phyloP scores from a whole-genome alignment of 2,797 vertebrate species.

The Novumbra hubbsi region DNA sequence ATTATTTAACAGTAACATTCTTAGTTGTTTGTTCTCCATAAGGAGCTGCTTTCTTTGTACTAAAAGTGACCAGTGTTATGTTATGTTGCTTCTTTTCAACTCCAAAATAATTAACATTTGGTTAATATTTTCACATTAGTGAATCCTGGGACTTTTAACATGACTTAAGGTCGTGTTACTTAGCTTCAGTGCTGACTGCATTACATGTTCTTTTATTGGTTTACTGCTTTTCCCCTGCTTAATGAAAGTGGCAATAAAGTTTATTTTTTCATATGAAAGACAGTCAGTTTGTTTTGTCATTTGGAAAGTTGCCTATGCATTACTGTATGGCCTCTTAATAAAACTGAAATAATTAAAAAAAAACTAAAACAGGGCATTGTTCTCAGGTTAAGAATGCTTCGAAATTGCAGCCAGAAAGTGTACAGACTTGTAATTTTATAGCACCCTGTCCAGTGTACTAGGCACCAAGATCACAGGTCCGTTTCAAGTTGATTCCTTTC shows the following conservation, averaged over 20 bases:
- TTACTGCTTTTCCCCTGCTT: conserved; percentile 74
- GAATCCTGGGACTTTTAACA: conserved; percentile 40
- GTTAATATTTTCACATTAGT: conserved; percentile 34
- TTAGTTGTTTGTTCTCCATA: conserved; percentile 18
- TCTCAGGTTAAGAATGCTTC: too few species aligned
- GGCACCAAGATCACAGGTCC: not conserved
- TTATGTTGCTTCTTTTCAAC: conserved; percentile 33
- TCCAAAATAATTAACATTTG: conserved; percentile 32
- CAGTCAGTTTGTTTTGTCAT: not conserved
- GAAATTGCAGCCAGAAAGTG: too few species aligned
- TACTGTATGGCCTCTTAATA: too few species aligned
- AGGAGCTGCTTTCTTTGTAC: conserved; percentile 32
- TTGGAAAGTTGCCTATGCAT: not conserved
- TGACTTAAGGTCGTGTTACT: conserved; percentile 35
- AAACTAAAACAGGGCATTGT: too few species aligned
- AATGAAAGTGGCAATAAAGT: conserved; percentile 92
- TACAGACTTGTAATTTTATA: too few species aligned
- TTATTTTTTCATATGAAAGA: conserved; percentile 88
- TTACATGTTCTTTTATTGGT: conserved; percentile 48
- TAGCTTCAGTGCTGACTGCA: conserved; percentile 57
- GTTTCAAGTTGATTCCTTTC: not conserved
- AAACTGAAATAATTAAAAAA: too few species aligned
- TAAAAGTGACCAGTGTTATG: conserved; percentile 53
- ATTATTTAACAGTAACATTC: conserved; percentile 16
- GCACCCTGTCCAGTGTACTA: not conserved